phyloP scores from a whole-genome alignment of 2,888 invertebrate genomes.

The Drosophila incognita region DNA sequence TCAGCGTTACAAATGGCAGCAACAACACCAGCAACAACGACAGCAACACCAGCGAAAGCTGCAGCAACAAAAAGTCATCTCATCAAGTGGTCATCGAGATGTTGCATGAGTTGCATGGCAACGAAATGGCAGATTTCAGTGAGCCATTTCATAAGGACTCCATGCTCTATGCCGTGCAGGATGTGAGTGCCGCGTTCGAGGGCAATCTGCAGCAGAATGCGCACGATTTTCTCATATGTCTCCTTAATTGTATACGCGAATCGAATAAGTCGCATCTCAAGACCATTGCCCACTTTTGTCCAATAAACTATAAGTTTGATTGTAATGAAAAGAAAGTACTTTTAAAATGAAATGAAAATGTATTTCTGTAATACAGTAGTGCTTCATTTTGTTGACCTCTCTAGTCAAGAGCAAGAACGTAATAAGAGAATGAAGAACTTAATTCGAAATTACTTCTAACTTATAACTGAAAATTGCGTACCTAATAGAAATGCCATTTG shows the following conservation, averaged over 20 bases:
- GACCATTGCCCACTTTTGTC: constrained; percentile 84
- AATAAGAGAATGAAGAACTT: too few relatives aligned
- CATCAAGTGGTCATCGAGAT: constrained; percentile 90
- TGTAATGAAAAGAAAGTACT: too few relatives aligned
- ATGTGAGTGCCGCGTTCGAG: constrained; percentile 90
- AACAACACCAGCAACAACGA: too few relatives aligned
- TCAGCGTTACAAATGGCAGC: too few relatives aligned
- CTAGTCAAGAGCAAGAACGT: too few relatives aligned
- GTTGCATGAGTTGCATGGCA: constrained; percentile 91
- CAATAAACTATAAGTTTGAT: too few relatives aligned
- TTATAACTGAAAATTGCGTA: too few relatives aligned
- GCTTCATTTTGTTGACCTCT: too few relatives aligned
- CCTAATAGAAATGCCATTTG: too few relatives aligned
- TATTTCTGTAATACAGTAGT: too few relatives aligned
- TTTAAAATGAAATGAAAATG: too few relatives aligned
- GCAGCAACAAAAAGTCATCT: constrained; percentile 83
- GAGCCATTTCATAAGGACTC: constrained; percentile 93
- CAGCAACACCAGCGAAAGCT: constrained; percentile 29
- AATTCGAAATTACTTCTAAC: too few relatives aligned
- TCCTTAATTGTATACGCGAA: constrained; percentile 93
- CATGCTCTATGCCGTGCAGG: constrained; percentile 92
- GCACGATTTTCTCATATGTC: constrained; percentile 94
- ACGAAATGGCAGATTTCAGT: constrained; percentile 90
- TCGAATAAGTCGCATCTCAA: constrained; percentile 91
- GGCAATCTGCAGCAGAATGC: constrained; percentile 97